A percentile compares a stretch with the other conserved stretches of the same genome.
Evolutionary conservation across 2,113 vertebrate genomes (phyloP).

Genomic region (Mormoops blainvillei): DNA sequence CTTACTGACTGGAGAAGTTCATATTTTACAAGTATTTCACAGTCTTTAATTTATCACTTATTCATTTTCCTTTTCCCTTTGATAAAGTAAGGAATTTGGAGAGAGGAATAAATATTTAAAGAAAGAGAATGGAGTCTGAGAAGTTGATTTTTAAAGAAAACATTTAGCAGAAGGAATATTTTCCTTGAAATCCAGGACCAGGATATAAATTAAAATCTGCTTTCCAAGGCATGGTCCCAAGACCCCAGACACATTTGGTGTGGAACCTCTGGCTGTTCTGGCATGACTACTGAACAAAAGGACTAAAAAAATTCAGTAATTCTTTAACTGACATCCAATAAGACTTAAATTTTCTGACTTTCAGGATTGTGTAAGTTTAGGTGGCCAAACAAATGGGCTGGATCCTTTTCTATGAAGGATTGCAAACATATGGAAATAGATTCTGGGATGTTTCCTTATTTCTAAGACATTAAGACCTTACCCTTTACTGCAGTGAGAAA

Average conservation of each 20-base stretch:
- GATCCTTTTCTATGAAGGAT: background rate
- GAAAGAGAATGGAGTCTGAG: background rate
- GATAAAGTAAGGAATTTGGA: slow-evolving; percentile 39
- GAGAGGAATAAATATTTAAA: slow-evolving; percentile 50
- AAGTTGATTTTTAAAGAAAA: slow-evolving; percentile 44
- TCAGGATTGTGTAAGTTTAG: background rate
- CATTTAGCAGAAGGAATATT: slow-evolving; percentile 37
- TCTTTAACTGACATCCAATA: background rate
- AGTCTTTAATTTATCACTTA: slow-evolving; percentile 49
- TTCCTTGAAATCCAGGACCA: slow-evolving; percentile 3
- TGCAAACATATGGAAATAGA: background rate
- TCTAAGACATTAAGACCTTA: background rate
- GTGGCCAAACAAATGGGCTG: background rate
- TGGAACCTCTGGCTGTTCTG: background rate
- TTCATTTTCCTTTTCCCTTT: slow-evolving; percentile 28
- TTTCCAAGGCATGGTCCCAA: background rate
- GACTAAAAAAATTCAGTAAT: background rate
- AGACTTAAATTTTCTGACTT: background rate
- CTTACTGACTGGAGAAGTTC: background rate
- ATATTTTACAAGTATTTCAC: slow-evolving; percentile 28
- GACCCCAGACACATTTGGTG: background rate
- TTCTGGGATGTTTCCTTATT: background rate
- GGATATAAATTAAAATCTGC: slow-evolving; percentile 11
- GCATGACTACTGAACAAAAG: background rate
- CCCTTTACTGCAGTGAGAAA: background rate